Percentiles rank a stretch among this genome's conserved stretches.
phyloP scores from a whole-genome alignment of 2,888 invertebrate species.

The Eristalis arbustorum region DNA sequence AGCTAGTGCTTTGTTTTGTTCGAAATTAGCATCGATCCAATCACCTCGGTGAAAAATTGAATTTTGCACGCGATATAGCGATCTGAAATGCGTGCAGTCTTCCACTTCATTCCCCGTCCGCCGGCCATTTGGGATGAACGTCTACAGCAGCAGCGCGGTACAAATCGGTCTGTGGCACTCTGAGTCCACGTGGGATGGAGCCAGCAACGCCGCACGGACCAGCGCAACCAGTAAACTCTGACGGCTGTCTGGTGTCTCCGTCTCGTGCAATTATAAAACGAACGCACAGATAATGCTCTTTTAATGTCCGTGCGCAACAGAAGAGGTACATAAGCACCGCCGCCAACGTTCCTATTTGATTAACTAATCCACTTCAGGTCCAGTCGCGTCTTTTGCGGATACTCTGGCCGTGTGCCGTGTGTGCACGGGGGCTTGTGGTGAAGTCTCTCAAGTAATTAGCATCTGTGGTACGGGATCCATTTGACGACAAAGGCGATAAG shows the following conservation, averaged over 20 bases:
- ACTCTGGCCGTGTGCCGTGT: not conserved
- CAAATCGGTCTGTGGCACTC: not conserved
- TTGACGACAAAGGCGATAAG: slow-evolving; percentile 63
- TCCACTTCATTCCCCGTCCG: not conserved
- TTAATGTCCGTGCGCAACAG: slow-evolving; percentile 61
- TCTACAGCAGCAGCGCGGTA: slow-evolving; percentile 4
- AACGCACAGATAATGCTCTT: slow-evolving; percentile 64
- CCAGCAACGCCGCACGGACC: slow-evolving; percentile 26
- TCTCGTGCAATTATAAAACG: slow-evolving; percentile 45
- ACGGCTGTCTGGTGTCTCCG: slow-evolving; percentile 7
- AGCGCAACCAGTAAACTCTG: not conserved
- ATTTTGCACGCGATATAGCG: slow-evolving; percentile 56
- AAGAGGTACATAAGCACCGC: slow-evolving; percentile 48
- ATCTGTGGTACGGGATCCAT: slow-evolving; percentile 26
- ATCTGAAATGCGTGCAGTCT: slow-evolving; percentile 37
- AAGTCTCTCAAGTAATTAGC: slow-evolving; percentile 62
- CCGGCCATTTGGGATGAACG: slow-evolving; percentile 29
- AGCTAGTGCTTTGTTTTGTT: slow-evolving; percentile 22
- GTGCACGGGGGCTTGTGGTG: slow-evolving; percentile 15
- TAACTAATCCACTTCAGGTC: slow-evolving; percentile 60
- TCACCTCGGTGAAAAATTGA: slow-evolving; percentile 58
- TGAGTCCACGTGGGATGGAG: slow-evolving; percentile 14
- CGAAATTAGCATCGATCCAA: slow-evolving; percentile 56
- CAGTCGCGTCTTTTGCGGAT: not conserved
- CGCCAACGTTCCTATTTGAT: slow-evolving; percentile 66